These are phyloP conservation scores for Oenanthe oenanthe DNA, from an alignment of 2,113 vertebrate genomes.

Conservation along the genomic window DNA sequence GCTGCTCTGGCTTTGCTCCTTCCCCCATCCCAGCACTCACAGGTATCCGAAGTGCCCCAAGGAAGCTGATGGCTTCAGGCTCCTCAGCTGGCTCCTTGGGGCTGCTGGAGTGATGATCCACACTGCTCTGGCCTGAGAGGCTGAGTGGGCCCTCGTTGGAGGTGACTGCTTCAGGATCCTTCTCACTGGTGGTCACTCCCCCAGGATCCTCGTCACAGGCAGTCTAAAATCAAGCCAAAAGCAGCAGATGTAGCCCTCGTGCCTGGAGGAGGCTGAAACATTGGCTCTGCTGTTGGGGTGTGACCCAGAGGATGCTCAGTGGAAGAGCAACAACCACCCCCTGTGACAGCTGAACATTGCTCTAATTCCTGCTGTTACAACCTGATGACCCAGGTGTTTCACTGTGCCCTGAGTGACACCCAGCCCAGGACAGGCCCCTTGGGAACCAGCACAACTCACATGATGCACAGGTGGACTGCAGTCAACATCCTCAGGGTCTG, in stretches of 20 bases:
- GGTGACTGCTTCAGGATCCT: constrained; percentile 34
- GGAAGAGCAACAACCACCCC: background rate
- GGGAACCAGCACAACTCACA: constrained; percentile 49
- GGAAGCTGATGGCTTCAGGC: constrained; percentile 88
- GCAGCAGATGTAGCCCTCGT: background rate
- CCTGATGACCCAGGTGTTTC: background rate
- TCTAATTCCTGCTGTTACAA: fast-evolving
- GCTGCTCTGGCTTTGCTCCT: background rate
- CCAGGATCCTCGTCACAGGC: constrained; percentile 38
- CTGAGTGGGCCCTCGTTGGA: constrained; percentile 51
- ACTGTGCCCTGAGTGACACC: background rate
- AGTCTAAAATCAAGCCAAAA: background rate
- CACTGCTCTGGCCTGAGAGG: background rate
- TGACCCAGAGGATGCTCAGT: background rate
- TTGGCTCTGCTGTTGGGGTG: fast-evolving
- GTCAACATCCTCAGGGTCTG: constrained; percentile 93
- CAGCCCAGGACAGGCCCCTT: fast-evolving
- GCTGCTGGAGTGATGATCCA: background rate
- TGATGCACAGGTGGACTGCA: constrained; percentile 87
- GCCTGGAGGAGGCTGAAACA: background rate
- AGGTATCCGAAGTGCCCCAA: constrained; percentile 88
- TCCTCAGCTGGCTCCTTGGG: constrained; percentile 56
- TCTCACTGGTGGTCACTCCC: constrained; percentile 52
- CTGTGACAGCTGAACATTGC: background rate
- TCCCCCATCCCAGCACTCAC: constrained; percentile 74